Conservation (phyloP, 1,140 invertebrate species). For the Dinoponera quadriceps region DNA sequence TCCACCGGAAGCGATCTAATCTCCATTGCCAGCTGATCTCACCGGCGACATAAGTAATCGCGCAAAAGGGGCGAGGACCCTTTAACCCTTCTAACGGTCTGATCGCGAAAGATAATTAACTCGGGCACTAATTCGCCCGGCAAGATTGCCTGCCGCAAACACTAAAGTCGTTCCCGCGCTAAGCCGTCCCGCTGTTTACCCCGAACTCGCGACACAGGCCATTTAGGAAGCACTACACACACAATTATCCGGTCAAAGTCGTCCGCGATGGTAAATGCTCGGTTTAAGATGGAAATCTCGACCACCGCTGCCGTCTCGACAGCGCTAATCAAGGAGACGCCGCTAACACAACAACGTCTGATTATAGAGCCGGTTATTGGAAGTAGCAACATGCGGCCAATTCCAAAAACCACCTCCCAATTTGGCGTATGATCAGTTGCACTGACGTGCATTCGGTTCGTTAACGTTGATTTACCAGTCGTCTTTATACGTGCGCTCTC, state of each 20-base stretch:
- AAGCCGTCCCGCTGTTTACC: constrained; percentile 33
- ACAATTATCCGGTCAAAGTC: constrained; percentile 55
- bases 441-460: background rate
- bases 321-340: constrained; percentile 48
- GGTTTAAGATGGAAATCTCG: constrained; percentile 28
- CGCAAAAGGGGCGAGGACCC: constrained; percentile 1
- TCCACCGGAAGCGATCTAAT: constrained; percentile 30
- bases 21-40: constrained; percentile 34
- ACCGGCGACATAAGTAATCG: constrained; percentile 39
- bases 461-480: background rate
- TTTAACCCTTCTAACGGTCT: constrained; percentile 16
- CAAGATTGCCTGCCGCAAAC: constrained; percentile 57
- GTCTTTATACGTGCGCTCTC: background rate
- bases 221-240: constrained; percentile 45
- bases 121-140: constrained; percentile 49
- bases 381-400: background rate
- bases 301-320: constrained; percentile 3
- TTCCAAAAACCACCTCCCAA: constrained; percentile 10
- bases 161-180: constrained; percentile 24
- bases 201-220: constrained; percentile 42
- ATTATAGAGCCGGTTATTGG: background rate
- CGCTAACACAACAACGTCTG: constrained; percentile 26
- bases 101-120: constrained; percentile 50
- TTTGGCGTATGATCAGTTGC: constrained; percentile 1
- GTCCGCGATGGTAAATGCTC: background rate